Evolutionary conservation across 2,888 invertebrate species (phyloP).

Genomic region (Cheilosia grossa): DNA sequence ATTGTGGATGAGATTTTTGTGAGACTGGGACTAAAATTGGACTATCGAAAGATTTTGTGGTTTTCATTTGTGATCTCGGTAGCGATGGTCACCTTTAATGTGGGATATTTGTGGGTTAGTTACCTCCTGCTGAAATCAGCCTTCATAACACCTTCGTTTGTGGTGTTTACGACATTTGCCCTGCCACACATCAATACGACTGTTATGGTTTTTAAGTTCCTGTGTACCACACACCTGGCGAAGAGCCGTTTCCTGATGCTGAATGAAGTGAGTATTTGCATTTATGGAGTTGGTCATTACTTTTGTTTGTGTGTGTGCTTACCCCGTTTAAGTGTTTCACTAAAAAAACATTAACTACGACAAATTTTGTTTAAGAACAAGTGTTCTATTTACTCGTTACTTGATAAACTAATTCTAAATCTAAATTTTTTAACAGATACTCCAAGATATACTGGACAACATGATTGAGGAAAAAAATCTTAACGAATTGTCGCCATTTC

Average conservation of each 20-base stretch:
- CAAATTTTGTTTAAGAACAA: too few species aligned
- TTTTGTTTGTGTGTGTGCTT: background rate
- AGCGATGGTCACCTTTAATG: conserved; percentile 80
- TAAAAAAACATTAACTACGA: too few species aligned
- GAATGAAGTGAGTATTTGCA: conserved; percentile 79
- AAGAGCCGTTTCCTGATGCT: conserved; percentile 80
- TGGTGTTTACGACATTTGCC: conserved; percentile 80
- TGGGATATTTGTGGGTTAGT: conserved; percentile 80
- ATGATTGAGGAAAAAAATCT: conserved; percentile 78
- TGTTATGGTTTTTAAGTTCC: conserved; percentile 81
- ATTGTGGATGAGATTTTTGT: conserved; percentile 80
- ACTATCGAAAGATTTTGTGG: conserved; percentile 79
- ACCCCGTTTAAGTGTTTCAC: too few species aligned
- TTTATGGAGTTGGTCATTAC: background rate
- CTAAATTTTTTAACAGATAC: conserved; percentile 76
- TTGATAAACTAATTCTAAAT: too few species aligned
- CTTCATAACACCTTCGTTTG: conserved; percentile 80
- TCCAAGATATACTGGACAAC: conserved; percentile 79
- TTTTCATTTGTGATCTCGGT: conserved; percentile 79
- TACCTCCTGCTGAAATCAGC: conserved; percentile 79
- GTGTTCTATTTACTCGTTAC: too few species aligned
- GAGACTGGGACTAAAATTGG: conserved; percentile 79
- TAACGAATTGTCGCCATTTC: conserved; percentile 79
- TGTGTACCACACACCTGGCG: conserved; percentile 79
- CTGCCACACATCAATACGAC: conserved; percentile 81